Evolutionary conservation across 2,797 vertebrate genomes (phyloP), one percentile per base, ranked within the genome.

Genomic region (Peromyscus nudipes): DNA sequence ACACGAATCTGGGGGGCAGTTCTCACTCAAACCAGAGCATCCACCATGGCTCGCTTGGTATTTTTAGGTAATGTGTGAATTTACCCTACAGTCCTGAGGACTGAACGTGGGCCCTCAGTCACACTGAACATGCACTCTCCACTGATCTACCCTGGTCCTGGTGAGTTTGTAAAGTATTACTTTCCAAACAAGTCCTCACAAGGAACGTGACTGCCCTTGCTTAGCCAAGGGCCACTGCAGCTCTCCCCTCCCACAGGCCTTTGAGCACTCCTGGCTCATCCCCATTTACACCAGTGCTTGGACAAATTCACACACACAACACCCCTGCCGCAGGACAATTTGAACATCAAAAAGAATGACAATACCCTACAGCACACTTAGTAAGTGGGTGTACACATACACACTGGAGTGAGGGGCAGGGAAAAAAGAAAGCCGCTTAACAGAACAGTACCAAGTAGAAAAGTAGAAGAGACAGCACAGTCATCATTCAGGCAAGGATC

Each of bases 331-430:
- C 37, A 67, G 31, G 46, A 71, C 65, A 92, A 80, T 60, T 5
- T 49, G 31, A 95, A 75, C 34, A 89, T 34, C 46, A 62, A 73
- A 77, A 69, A 89, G 75, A 95, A 82, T 75, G 60, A 40, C 17
- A 55, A 84, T 52, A 31, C 14, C 46, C 65, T 14, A 27, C 29
- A 82, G 49, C n/a, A 75, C 25, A 55, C 14, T 75, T 9, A 55
- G 16, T 60, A 6, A 60, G 55, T 57, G 27, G 37, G 12, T 69
- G 37, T 4, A 19, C 21, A 25, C 29, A 64, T 2, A 52, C 17
- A 71, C 14, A 67, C 14, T 16, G 10, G 34, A 43, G 25, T 40
- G 27, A 31, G 19, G 17, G 52, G 12, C 52, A 37, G 34, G 21
- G 49, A 79, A n/a, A 64, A 73, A 87, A 27, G 31, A 92, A 87